A percentile compares a stretch with the other conserved stretches of the same genome.
Conservation (phyloP, 2,888 invertebrate genomes). For the Leptinotarsa haldemani region DNA sequence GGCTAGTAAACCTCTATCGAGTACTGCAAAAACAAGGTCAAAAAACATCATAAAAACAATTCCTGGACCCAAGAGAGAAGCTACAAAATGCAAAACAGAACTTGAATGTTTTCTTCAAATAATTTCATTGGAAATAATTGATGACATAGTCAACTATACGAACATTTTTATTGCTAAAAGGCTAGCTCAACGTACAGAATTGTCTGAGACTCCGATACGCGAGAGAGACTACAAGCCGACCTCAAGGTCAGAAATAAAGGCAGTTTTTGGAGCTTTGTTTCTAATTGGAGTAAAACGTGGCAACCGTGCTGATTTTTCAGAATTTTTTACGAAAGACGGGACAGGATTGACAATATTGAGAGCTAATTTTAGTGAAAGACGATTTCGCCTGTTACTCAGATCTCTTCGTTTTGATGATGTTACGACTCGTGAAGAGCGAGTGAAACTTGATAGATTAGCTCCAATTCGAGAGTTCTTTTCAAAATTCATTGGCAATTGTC, state of each 20-base stretch:
- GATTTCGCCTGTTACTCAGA: slow-evolving; percentile 3
- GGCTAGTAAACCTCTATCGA: not conserved
- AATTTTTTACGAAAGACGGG: slow-evolving; percentile 6
- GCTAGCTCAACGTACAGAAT: slow-evolving; percentile 7
- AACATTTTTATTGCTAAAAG: slow-evolving; percentile 2
- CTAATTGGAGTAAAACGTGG: not conserved
- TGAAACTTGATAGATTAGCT: not conserved
- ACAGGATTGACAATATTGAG: not conserved
- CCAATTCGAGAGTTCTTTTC: slow-evolving; percentile 1
- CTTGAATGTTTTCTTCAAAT: slow-evolving; percentile 9
- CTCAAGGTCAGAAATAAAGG: slow-evolving; percentile 9
- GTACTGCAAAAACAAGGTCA: not conserved
- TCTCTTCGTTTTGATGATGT: slow-evolving; percentile 1
- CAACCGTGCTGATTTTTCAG: slow-evolving; percentile 8
- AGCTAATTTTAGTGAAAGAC: slow-evolving; percentile 3
- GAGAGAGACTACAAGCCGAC: slow-evolving; percentile 7
- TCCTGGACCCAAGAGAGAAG: slow-evolving; percentile 5
- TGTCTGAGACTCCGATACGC: slow-evolving; percentile 7
- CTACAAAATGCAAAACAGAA: not conserved
- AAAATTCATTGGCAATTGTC: slow-evolving; percentile 2
- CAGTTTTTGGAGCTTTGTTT: slow-evolving; percentile 1
- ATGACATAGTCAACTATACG: slow-evolving; percentile 7
- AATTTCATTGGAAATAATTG: slow-evolving; percentile 4
- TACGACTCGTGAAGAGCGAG: not conserved
- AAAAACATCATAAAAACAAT: slow-evolving; percentile 10